Evolutionary conservation across 2,888 invertebrate species (phyloP).

Genomic region (Prosopocoilus inquinatus): DNA sequence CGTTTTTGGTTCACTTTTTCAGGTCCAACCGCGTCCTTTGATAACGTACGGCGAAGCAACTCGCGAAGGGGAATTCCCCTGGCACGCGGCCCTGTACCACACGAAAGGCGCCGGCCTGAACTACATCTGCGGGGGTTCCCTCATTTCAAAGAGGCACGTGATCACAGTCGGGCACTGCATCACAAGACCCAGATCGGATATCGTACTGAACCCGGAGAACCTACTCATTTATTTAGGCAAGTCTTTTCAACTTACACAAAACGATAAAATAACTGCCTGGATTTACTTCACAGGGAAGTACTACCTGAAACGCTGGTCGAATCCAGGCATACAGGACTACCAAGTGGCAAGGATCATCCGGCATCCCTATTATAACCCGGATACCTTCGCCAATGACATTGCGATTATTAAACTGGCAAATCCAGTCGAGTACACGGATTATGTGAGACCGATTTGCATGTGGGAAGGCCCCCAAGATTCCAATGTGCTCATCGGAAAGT

Average conservation of each 20-base stretch:
- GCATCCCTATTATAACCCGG: conserved; percentile 42
- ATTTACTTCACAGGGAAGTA: conserved; percentile 40
- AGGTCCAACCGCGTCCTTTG: conserved; percentile 52
- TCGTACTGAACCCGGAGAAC: conserved; percentile 39
- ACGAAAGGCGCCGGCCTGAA: conserved; percentile 46
- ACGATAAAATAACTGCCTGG: not conserved
- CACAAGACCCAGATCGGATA: conserved; percentile 36
- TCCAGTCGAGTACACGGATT: conserved; percentile 41
- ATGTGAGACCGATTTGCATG: conserved; percentile 45
- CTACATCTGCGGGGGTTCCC: conserved; percentile 45
- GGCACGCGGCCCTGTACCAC: conserved; percentile 66
- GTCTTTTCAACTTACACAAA: not conserved
- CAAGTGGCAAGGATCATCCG: conserved; percentile 39
- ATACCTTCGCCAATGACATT: conserved; percentile 41
- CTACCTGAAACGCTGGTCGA: conserved; percentile 44
- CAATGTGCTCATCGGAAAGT: conserved; percentile 32
- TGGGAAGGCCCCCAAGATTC: conserved; percentile 38
- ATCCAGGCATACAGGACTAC: conserved; percentile 44
- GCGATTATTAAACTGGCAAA: conserved; percentile 40
- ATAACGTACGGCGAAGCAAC: conserved; percentile 61
- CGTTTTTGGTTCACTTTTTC: not conserved
- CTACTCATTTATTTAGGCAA: conserved; percentile 46
- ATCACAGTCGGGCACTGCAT: conserved; percentile 48
- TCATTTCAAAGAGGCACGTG: conserved; percentile 38
- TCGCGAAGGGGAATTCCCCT: conserved; percentile 64